Percentiles rank a stretch among this genome's conserved stretches.
Evolutionary conservation across 1,140 invertebrate species (phyloP).

Genomic region (Drosophila subpulchrella): DNA sequence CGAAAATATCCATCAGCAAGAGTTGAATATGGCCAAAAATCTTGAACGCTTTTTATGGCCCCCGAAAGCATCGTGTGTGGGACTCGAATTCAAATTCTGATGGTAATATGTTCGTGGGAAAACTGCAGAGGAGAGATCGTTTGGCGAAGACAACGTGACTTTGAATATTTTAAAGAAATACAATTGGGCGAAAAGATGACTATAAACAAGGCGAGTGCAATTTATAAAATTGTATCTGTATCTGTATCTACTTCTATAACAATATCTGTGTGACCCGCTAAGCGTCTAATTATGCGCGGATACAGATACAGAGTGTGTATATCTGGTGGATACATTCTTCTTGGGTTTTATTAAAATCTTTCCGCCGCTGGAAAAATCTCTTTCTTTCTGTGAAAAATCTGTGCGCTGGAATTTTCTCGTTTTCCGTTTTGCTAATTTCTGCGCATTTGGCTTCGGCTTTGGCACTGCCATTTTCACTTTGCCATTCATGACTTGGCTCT

Average conservation of each 20-base stretch:
- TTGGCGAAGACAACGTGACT: slow-evolving; percentile 48
- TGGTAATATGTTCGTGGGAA: slow-evolving; percentile 51
- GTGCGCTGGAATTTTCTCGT: slow-evolving; percentile 44
- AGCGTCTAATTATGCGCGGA: slow-evolving; percentile 42
- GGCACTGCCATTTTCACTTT: slow-evolving; percentile 57
- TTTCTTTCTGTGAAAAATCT: slow-evolving; percentile 42
- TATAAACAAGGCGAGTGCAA: slow-evolving; percentile 42
- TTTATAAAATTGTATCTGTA: slow-evolving; percentile 57
- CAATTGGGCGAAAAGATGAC: slow-evolving; percentile 31
- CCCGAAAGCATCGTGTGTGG: slow-evolving; percentile 25
- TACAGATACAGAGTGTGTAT: slow-evolving; percentile 3
- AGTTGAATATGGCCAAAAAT: slow-evolving; percentile 42
- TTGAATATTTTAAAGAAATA: slow-evolving; percentile 54
- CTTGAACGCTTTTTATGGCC: slow-evolving; percentile 49
- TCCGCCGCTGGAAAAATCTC: slow-evolving; percentile 19
- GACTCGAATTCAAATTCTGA: slow-evolving; percentile 21
- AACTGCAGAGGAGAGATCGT: slow-evolving; percentile 30
- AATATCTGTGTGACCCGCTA: slow-evolving; percentile 16
- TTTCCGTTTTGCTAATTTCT: slow-evolving; percentile 56
- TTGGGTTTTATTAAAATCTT: slow-evolving; percentile 17
- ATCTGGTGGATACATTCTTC: slow-evolving; percentile 23
- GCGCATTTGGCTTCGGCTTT: slow-evolving; percentile 46
- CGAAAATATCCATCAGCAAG: slow-evolving; percentile 41
- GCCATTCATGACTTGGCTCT: slow-evolving; percentile 57
- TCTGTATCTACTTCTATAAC: slow-evolving; percentile 1